phyloP scores from a whole-genome alignment of 2,888 invertebrate species.

The Aphodius granarius region DNA sequence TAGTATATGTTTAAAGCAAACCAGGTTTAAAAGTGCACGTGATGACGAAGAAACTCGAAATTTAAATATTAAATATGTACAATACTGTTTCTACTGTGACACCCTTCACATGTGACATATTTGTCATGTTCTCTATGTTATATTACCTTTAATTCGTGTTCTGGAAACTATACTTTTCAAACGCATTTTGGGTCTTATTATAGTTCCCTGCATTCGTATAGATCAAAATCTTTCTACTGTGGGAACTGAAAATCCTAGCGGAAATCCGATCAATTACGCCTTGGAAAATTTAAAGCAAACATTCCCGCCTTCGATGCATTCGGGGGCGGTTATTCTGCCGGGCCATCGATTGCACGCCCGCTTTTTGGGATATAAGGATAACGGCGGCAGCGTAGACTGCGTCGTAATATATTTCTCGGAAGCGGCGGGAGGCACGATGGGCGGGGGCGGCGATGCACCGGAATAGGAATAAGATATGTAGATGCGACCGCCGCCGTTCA shows the following conservation, averaged over 20 bases:
- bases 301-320: background rate
- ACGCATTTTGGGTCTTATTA: no score
- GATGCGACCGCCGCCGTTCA: conserved; percentile 36
- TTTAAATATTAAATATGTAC: no score
- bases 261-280: background rate
- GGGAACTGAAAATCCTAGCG: background rate
- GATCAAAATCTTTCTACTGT: background rate
- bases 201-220: background rate
- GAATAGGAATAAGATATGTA: conserved; percentile 41
- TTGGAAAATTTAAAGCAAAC: background rate
- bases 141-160: no score
- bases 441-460: conserved; percentile 16
- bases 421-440: background rate
- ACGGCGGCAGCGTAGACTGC: conserved; percentile 26
- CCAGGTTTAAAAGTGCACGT: no score
- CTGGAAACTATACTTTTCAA: no score
- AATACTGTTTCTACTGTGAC: no score
- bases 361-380: background rate
- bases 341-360: background rate
- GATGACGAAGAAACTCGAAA: no score
- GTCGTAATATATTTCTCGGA: conserved; percentile 40
- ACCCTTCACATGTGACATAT: no score
- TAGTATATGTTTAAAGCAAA: no score
- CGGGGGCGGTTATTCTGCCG: background rate
- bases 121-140: no score